phyloP scores from a whole-genome alignment of 2,113 vertebrate genomes.

The Erythrolamprus reginae region DNA sequence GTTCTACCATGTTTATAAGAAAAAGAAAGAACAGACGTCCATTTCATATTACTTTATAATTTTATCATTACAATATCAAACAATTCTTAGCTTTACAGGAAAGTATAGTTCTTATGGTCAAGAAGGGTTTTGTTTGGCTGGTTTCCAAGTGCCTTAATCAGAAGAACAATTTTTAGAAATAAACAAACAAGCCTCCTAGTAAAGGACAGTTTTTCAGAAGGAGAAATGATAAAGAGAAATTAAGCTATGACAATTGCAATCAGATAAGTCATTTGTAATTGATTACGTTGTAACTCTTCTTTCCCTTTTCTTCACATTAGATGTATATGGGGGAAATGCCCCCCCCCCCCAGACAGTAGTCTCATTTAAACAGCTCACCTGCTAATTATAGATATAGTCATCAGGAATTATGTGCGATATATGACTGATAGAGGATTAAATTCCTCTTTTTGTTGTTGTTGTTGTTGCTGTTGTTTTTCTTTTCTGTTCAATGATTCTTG shows the following conservation, averaged over 20 bases:
- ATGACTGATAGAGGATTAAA: background rate
- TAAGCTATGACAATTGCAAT: background rate
- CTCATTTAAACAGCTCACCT: background rate
- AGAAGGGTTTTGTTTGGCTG: background rate
- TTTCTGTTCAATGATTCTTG: background rate
- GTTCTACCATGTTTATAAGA: background rate
- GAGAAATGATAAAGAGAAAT: background rate
- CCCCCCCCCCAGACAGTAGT: background rate
- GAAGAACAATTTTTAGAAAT: background rate
- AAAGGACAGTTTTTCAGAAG: background rate
- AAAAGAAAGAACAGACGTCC: background rate
- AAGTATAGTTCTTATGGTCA: background rate
- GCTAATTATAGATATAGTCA: background rate
- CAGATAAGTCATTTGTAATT: background rate
- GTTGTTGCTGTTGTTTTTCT: background rate
- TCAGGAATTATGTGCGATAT: background rate
- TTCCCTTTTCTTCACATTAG: background rate
- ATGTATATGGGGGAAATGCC: background rate
- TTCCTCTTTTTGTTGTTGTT: background rate
- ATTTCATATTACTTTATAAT: background rate
- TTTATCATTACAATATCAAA: background rate
- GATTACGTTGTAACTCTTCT: background rate
- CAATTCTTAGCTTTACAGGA: background rate
- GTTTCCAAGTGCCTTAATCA: background rate
- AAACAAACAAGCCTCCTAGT: background rate